Conservation (phyloP, 2,113 vertebrate genomes). For the Tragelaphus scriptus region DNA sequence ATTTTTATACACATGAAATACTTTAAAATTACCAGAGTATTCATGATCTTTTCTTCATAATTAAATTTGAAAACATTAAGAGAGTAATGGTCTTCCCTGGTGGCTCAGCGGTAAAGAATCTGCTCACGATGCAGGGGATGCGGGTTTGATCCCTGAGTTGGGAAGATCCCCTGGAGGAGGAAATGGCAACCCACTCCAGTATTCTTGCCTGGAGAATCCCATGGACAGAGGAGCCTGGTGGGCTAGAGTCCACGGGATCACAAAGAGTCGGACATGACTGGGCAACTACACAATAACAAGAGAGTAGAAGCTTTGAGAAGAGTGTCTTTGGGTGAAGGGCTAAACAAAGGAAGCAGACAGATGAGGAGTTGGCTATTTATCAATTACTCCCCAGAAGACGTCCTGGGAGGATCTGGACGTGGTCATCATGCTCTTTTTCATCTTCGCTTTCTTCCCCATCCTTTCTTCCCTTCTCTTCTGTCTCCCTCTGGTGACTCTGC, state of each 20-base stretch:
- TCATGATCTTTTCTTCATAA: neutral
- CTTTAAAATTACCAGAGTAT: neutral
- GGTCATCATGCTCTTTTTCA: neutral
- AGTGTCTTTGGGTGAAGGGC: neutral
- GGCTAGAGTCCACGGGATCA: neutral
- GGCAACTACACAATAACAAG: accelerated
- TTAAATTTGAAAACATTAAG: neutral
- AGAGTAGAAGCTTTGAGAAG: neutral
- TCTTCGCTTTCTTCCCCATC: neutral
- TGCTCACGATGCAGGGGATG: neutral
- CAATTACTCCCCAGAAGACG: neutral
- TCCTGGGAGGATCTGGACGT: neutral
- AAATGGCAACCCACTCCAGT: neutral
- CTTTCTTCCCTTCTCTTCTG: neutral
- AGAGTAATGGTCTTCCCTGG: neutral
- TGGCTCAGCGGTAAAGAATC: neutral
- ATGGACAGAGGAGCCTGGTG: neutral
- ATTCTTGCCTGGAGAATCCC: neutral
- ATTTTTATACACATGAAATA: neutral
- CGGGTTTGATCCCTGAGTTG: accelerated
- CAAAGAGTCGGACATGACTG: accelerated
- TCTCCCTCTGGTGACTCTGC: neutral
- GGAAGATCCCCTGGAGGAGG: neutral
- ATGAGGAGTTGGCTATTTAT: accelerated
- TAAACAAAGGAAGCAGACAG: neutral